Percentiles rank a stretch among this genome's conserved stretches.
These are phyloP conservation scores for Columba guinea DNA, from an alignment of 2,797 vertebrate genomes.

Conservation along the genomic window DNA sequence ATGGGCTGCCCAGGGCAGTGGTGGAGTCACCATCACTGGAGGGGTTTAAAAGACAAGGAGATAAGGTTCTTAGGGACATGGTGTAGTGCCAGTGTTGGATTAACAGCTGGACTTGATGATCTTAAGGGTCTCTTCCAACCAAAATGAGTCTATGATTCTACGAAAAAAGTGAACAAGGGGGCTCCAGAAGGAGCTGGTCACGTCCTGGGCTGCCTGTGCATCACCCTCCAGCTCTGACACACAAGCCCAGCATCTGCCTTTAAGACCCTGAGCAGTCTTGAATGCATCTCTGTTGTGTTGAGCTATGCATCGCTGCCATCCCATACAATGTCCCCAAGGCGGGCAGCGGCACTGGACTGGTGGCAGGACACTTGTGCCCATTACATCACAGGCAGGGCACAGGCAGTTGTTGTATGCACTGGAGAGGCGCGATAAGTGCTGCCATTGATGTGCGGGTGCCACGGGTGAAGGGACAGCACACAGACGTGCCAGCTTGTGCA, in stretches of 20 bases:
- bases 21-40: too few species aligned
- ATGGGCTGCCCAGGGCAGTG: too few species aligned
- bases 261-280: not conserved
- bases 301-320: not conserved
- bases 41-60: too few species aligned
- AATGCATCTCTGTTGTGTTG: slow-evolving; percentile 35
- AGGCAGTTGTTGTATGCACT: slow-evolving; percentile 71
- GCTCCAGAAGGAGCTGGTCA: not conserved
- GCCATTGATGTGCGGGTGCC: slow-evolving; percentile 74
- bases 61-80: too few species aligned
- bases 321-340: slow-evolving; percentile 57
- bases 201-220: not conserved
- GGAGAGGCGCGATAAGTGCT: slow-evolving; percentile 55
- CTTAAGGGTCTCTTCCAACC: too few species aligned
- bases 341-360: slow-evolving; percentile 45
- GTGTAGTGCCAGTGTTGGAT: too few species aligned
- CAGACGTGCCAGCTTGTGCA: slow-evolving; percentile 74
- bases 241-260: not conserved
- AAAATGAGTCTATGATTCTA: too few species aligned
- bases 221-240: not conserved
- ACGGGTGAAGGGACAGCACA: slow-evolving; percentile 67
- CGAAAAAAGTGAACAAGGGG: not conserved
- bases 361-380: slow-evolving; percentile 76
- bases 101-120: too few species aligned
- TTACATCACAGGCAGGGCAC: slow-evolving; percentile 78